phyloP scores from a whole-genome alignment of 2,113 vertebrate species.

The Syrmaticus mikado region DNA sequence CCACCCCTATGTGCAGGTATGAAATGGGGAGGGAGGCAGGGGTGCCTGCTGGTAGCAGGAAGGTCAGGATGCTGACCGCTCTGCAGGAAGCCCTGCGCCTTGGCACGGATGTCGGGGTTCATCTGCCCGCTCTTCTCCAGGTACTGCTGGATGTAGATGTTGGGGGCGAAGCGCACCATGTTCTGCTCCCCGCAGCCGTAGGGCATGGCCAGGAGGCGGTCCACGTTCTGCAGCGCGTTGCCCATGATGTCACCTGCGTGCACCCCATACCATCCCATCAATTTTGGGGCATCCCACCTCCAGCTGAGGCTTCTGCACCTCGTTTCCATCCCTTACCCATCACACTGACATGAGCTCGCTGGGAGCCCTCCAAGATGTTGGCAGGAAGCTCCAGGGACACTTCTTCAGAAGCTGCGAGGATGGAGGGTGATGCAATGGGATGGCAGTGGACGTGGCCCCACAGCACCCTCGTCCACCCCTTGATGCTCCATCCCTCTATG shows the following conservation, averaged over 20 bases:
- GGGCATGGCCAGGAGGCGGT: constrained; percentile 78
- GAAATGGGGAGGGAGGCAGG: not conserved
- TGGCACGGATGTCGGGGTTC: constrained; percentile 52
- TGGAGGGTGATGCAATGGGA: not conserved
- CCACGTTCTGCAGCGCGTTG: constrained; percentile 78
- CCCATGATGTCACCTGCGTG: constrained; percentile 74
- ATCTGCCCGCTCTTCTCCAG: constrained; percentile 79
- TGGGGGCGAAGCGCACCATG: constrained; percentile 85
- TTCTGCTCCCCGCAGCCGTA: constrained; percentile 84
- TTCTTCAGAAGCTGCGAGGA: not conserved
- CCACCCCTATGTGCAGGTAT: rapidly evolving
- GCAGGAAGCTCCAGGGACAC: constrained; percentile 50
- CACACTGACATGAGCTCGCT: constrained; percentile 24
- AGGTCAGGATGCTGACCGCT: constrained; percentile 47
- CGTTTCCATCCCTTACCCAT: not conserved
- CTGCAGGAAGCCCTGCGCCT: constrained; percentile 69
- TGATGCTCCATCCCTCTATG: not conserved
- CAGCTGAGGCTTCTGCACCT: not conserved
- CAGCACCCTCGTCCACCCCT: not conserved
- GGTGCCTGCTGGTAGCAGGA: not conserved
- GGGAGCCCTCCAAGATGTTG: constrained; percentile 46
- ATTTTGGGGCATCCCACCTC: rapidly evolving
- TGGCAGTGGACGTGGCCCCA: rapidly evolving
- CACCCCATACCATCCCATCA: rapidly evolving
- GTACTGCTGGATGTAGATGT: constrained; percentile 85